Evolutionary conservation across 2,113 vertebrate genomes (phyloP), one percentile per base, ranked within the genome.

Genomic region (Perccottus glenii): DNA sequence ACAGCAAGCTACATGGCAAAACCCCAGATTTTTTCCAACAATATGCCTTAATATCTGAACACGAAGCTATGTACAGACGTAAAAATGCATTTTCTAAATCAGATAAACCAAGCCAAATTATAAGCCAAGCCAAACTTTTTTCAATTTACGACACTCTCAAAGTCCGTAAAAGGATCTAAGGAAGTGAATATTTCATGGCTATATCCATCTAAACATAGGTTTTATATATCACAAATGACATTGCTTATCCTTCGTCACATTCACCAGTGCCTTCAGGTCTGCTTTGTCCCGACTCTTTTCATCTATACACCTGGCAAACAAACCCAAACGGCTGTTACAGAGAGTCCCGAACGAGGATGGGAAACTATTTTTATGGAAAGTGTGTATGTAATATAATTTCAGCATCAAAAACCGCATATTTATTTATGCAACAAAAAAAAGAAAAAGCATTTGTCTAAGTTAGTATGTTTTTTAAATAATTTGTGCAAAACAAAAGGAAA

Each of bases 331-430:
- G 47, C 35, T 15, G 6, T 14, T 60, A 38, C 65, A 35, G 36
- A 53, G 61, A 76, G 63, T 55, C 57, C 60, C 15, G 14, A 55
- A 10, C 38, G 80, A 85, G 80, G 72, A 36, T 57, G 74, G 63
- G 65, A 70, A 38, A 77, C 79, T 87, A 80, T 92, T 92, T 93
- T 89, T 89, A 86, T 84, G 77, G 74, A 85, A 78, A 80, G 61
- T 84, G 81, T 87, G 85, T 87, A 78, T 89, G 62, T 91, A 92
- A 92, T 91, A 91, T 92, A 90, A 89, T 87, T 86, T 70, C 82
- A 91, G 86, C 88, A 90, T 89, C 85, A 90, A 90, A 92, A 91
- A 89, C 55, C 81, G 90, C 91, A 91, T 91, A 90, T 90, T 92
- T 90, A 91, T 88, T 92, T 90, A 89, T 93, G 91, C 91, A 83